Percentiles rank a stretch among this genome's conserved stretches.
phyloP scores from a whole-genome alignment of 2,113 vertebrate species.

The Budorcas taxicolor region DNA sequence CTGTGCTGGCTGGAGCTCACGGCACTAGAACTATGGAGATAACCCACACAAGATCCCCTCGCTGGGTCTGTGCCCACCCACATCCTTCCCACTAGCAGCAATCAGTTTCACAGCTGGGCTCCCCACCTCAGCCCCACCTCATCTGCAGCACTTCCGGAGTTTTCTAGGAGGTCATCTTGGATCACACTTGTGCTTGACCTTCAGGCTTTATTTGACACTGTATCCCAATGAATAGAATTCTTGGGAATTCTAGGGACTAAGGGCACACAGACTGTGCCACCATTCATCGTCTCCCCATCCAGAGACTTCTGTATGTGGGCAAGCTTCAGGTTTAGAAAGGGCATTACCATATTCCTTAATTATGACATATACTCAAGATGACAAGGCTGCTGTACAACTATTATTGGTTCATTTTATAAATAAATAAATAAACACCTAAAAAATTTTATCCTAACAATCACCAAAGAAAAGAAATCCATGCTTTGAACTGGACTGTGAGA shows the following conservation, averaged over 20 bases:
- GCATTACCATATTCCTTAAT: neutral
- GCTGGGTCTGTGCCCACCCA: neutral
- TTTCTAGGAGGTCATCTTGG: neutral
- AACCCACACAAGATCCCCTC: neutral
- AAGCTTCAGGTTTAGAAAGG: neutral
- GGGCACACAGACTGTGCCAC: no score
- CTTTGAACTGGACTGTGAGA: neutral
- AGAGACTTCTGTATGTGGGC: neutral
- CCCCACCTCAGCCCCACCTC: neutral
- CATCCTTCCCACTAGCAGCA: neutral
- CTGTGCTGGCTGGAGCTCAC: neutral
- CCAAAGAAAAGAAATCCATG: neutral
- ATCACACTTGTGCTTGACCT: neutral
- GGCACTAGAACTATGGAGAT: accelerated
- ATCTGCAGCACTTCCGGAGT: neutral
- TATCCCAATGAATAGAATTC: neutral
- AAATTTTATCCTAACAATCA: neutral
- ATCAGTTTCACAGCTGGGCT: neutral
- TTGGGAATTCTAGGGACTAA: neutral
- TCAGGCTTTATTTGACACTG: neutral
- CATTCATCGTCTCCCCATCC: neutral
- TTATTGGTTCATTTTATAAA: neutral
- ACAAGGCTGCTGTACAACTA: neutral
- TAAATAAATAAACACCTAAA: neutral
- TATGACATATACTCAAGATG: neutral